Evolutionary conservation across 2,888 invertebrate genomes (phyloP), one percentile per base, ranked within the genome.

Genomic region (Dryomyza anilis): DNA sequence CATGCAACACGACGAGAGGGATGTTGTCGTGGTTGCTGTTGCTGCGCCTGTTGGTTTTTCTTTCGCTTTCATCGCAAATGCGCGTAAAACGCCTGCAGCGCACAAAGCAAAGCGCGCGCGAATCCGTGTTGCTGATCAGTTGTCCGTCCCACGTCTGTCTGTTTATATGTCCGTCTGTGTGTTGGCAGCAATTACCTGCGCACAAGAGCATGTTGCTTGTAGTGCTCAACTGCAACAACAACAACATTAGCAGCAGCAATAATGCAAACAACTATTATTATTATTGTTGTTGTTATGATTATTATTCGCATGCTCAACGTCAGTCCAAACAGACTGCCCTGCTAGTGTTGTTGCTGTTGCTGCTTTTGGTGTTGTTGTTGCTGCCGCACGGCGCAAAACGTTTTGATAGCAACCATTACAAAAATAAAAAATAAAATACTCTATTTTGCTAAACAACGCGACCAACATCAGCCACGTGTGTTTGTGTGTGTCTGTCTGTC

Each of bases 281-380:
- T 21, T 16, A 21, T 25, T 64, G n/a, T 45, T 64, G 48, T 56
- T 70, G 50, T 53, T 48, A 56, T 64, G 60, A 56, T 64, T 59
- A 67, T 63, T 68, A 67, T 68, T 68, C 66, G 68, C 70, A 70
- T 68, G 68, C 68, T 67, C 65, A 64, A 67, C 66, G 67, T 67
- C 67, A 45, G 58, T 46, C 19, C 55, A 36, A 36, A n/a, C n/a
- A n/a, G n/a, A n/a, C n/a, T n/a, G n/a, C n/a, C n/a, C n/a, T n/a
- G n/a, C n/a, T n/a, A n/a, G n/a, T n/a, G n/a, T n/a, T n/a, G n/a
- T n/a, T n/a, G n/a, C n/a, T n/a, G n/a, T n/a, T n/a, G n/a, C n/a
- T n/a, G n/a, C n/a, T n/a, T n/a, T n/a, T n/a, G n/a, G n/a, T n/a
- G n/a, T n/a, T n/a, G n/a, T n/a, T n/a, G n/a, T n/a, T 23, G 23